phyloP scores from a whole-genome alignment of 2,113 vertebrate genomes.

The Acanthisitta chloris region DNA sequence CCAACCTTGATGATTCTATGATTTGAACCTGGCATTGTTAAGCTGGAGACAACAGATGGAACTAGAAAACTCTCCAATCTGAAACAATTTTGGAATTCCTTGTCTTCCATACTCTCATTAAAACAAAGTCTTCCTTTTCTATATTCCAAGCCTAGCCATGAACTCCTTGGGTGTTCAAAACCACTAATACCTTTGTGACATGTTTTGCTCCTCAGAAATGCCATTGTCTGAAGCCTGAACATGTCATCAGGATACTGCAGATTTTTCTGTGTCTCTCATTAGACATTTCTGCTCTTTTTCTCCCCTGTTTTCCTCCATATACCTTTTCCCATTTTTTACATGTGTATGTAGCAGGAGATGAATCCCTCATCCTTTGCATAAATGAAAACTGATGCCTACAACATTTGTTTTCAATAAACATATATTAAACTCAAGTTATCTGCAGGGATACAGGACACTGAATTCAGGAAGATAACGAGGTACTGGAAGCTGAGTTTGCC shows the following conservation, averaged over 20 bases:
- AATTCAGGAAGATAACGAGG: constrained; percentile 32
- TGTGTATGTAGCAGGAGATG: not conserved
- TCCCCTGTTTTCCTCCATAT: not conserved
- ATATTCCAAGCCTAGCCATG: not conserved
- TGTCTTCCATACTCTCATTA: not conserved
- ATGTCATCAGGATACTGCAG: not conserved
- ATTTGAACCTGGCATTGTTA: not conserved
- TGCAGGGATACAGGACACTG: not conserved
- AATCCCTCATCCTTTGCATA: constrained; percentile 7
- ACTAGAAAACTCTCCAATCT: not conserved
- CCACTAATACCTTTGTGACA: not conserved
- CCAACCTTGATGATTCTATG: too few relatives aligned
- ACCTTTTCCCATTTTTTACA: not conserved
- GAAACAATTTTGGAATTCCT: not conserved
- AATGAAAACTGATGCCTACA: not conserved
- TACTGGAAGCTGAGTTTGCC: not conserved
- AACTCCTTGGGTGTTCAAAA: not conserved
- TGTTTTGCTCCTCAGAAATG: not conserved
- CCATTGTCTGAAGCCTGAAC: not conserved
- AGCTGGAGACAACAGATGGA: not conserved
- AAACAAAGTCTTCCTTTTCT: not conserved
- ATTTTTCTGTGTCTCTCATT: not conserved
- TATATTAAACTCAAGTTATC: constrained; percentile 5
- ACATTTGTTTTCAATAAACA: constrained; percentile 23
- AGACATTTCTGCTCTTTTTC: not conserved